Evolutionary conservation across 2,113 vertebrate genomes (phyloP).

Genomic region (Neolamprologus toae): DNA sequence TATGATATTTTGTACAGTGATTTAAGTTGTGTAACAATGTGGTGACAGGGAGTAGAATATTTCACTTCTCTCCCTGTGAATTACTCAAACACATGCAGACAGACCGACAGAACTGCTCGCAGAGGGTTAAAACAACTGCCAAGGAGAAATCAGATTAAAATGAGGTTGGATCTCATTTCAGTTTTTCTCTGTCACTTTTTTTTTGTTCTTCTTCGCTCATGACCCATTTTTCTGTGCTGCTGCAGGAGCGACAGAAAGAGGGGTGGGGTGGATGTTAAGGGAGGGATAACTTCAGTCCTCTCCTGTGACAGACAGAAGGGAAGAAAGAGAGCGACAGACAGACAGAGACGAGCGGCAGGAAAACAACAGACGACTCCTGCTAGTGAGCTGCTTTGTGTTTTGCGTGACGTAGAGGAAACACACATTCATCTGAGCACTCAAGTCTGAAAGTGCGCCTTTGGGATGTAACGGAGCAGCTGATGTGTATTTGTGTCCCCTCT

Average conservation of each 20-base stretch:
- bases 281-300: slow-evolving; percentile 39
- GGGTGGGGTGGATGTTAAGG: neutral
- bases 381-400: slow-evolving; percentile 25
- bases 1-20: neutral
- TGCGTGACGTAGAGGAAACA: slow-evolving; percentile 14
- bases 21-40: neutral
- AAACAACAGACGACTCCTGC: slow-evolving; percentile 1
- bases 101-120: neutral
- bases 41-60: neutral
- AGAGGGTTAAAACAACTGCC: slow-evolving; percentile 59
- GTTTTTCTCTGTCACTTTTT: slow-evolving; percentile 57
- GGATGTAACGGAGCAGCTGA: neutral
- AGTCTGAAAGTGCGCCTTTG: neutral
- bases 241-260: slow-evolving; percentile 18
- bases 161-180: slow-evolving; percentile 59
- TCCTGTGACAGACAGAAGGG: slow-evolving; percentile 9
- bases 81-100: neutral
- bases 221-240: slow-evolving; percentile 59
- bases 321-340: neutral
- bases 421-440: neutral
- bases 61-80: neutral
- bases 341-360: neutral
- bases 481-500: neutral
- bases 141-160: slow-evolving; percentile 58
- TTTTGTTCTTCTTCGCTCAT: slow-evolving; percentile 48